phyloP scores from a whole-genome alignment of 2,113 vertebrate genomes.

The Poeciliopsis prolifica region DNA sequence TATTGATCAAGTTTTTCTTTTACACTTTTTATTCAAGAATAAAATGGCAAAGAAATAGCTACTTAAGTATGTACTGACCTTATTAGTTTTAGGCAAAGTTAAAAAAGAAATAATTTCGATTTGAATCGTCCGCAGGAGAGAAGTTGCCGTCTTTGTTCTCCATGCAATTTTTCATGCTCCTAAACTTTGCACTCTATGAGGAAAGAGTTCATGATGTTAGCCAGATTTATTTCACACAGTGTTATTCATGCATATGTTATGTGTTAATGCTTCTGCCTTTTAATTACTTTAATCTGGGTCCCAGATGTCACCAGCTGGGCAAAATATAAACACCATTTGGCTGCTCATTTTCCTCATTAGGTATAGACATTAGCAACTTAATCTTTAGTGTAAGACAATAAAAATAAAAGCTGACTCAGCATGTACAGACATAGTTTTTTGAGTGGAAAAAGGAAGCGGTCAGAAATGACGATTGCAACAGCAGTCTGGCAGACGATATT shows the following conservation, averaged over 20 bases:
- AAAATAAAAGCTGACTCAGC: slow-evolving; percentile 31
- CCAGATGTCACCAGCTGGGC: slow-evolving; percentile 32
- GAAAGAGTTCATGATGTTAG: background rate
- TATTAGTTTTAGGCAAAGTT: background rate
- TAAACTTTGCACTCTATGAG: background rate
- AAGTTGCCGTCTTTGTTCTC: background rate
- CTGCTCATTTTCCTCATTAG: slow-evolving; percentile 17
- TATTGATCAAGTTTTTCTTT: background rate
- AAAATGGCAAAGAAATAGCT: background rate
- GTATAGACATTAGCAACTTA: slow-evolving; percentile 16
- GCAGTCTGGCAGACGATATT: slow-evolving; percentile 21
- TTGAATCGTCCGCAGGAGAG: background rate
- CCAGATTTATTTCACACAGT: background rate
- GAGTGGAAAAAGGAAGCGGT: slow-evolving; percentile 1
- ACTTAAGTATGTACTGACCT: background rate
- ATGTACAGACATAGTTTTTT: background rate
- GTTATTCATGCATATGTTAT: background rate
- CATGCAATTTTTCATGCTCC: slow-evolving; percentile 10
- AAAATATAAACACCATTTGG: slow-evolving; percentile 26
- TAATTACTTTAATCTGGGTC: slow-evolving; percentile 35
- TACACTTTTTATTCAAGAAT: background rate
- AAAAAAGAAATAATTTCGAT: background rate
- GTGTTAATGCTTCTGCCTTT: slow-evolving; percentile 5
- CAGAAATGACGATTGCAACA: slow-evolving; percentile 11
- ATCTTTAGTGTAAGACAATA: slow-evolving; percentile 16